Evolutionary conservation across 2,888 invertebrate species (phyloP).

Genomic region (Metallyticus violacea): DNA sequence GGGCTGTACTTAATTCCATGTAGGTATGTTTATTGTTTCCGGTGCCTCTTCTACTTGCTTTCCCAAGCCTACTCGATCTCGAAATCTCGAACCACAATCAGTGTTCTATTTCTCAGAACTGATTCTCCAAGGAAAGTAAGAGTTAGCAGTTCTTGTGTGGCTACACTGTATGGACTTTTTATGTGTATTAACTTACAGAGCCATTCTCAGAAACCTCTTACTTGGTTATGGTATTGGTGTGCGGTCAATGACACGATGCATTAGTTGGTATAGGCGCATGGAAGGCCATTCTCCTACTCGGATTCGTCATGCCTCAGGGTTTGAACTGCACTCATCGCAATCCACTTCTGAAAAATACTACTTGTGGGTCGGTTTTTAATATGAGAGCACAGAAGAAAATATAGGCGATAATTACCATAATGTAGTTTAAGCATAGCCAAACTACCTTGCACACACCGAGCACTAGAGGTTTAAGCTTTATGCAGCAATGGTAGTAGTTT

Average conservation of each 20-base stretch:
- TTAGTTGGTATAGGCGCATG: background rate
- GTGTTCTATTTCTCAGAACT: background rate
- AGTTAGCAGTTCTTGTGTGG: background rate
- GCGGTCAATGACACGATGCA: background rate
- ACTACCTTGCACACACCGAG: background rate
- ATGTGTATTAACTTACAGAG: background rate
- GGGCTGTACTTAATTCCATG: background rate
- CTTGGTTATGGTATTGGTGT: background rate
- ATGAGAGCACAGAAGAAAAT: background rate
- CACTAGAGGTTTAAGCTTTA: background rate
- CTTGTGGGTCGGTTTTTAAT: background rate
- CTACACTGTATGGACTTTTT: background rate
- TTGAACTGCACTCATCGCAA: background rate
- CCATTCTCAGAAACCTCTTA: background rate
- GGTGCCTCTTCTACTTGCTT: background rate
- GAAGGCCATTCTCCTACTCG: background rate
- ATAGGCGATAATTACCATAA: background rate
- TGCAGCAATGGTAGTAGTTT: background rate
- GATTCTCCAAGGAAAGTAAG: background rate
- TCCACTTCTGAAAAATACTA: background rate
- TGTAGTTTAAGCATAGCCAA: background rate
- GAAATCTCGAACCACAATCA: background rate
- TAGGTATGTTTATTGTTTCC: background rate
- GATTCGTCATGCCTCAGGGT: background rate
- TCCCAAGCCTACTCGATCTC: background rate